These are phyloP conservation scores for Galagoides demidoff DNA, from an alignment of 2,797 vertebrate species.

Conservation along the genomic window DNA sequence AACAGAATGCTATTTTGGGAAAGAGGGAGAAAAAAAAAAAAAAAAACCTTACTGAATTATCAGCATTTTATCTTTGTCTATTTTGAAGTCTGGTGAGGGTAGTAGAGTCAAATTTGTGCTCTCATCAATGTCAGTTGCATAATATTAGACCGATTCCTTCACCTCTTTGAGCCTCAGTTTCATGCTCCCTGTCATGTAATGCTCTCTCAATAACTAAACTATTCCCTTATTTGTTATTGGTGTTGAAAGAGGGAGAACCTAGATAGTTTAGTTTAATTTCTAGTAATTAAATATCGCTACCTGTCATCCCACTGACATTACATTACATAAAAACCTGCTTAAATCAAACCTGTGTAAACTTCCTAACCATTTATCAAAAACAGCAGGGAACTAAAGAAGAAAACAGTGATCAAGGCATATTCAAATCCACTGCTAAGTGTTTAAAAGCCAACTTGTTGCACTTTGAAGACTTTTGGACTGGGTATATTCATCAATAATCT, in stretches of 20 bases:
- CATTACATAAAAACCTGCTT: neutral
- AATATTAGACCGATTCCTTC: neutral
- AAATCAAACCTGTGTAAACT: neutral
- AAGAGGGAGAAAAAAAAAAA: neutral
- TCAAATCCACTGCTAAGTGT: slow-evolving; percentile 19
- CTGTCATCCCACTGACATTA: neutral
- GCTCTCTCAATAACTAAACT: neutral
- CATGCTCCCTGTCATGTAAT: neutral
- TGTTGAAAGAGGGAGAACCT: neutral
- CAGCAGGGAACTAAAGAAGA: neutral
- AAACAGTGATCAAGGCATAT: neutral
- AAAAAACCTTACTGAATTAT: neutral
- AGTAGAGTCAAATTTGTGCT: neutral
- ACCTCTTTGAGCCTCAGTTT: neutral
- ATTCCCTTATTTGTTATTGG: neutral
- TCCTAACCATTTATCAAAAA: slow-evolving; percentile 20
- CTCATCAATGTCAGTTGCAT: neutral
- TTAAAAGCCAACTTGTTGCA: slow-evolving; percentile 16
- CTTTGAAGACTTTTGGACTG: neutral
- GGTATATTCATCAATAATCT: neutral
- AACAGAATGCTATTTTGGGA: neutral
- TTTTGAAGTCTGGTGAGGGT: neutral
- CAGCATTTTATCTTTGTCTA: neutral
- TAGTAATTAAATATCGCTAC: neutral
- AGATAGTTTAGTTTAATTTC: neutral